A percentile compares a stretch with the other conserved stretches of the same genome.
Evolutionary conservation across 1,140 invertebrate genomes (phyloP).

Genomic region (Drosophila nannoptera): DNA sequence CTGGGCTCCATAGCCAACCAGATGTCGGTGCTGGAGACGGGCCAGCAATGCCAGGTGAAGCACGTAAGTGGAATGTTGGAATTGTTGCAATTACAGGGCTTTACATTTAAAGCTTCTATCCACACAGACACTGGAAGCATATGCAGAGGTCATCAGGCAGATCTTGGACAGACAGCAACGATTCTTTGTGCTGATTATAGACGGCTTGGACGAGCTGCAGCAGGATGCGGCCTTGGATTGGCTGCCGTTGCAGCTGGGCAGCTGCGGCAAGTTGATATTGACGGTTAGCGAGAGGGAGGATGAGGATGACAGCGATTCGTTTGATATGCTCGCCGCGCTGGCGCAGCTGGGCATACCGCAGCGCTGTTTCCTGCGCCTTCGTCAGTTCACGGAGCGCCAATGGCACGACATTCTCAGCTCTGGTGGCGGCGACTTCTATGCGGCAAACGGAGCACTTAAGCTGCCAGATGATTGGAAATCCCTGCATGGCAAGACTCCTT

Average conservation of each 20-base stretch:
- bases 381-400: conserved; percentile 73
- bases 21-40: conserved; percentile 69
- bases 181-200: conserved; percentile 84
- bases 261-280: conserved; percentile 86
- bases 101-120: not conserved
- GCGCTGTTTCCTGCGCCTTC: conserved; percentile 71
- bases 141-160: conserved; percentile 55
- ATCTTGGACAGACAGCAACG: conserved; percentile 62
- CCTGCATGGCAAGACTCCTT: conserved; percentile 72
- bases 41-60: conserved; percentile 61
- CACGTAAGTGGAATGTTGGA: conserved; percentile 56
- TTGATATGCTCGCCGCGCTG: conserved; percentile 65
- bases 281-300: conserved; percentile 81
- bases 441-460: conserved; percentile 75
- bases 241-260: conserved; percentile 84
- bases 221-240: conserved; percentile 81
- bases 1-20: conserved; percentile 77
- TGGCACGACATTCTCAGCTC: conserved; percentile 78
- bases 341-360: conserved; percentile 68
- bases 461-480: conserved; percentile 75
- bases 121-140: conserved; percentile 51
- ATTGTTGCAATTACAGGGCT: too few relatives aligned
- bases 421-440: conserved; percentile 77
- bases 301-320: conserved; percentile 28
- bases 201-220: conserved; percentile 85